Evolutionary conservation across 2,888 invertebrate species (phyloP).

Genomic region (Megalurothrips usitatus): DNA sequence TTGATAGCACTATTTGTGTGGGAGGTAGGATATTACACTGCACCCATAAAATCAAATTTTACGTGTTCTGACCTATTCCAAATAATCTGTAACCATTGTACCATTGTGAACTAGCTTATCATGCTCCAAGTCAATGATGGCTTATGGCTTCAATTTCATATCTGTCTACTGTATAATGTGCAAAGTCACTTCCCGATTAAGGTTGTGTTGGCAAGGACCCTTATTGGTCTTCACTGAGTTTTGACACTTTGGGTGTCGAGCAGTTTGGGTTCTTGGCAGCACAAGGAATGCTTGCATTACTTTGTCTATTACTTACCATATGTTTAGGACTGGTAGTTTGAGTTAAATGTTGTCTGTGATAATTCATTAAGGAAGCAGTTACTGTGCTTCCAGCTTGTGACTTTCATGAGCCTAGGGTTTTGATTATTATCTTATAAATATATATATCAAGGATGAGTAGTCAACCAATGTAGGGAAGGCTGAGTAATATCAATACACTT

Average conservation of each 20-base stretch:
- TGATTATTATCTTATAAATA: neutral
- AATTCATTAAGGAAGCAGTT: neutral
- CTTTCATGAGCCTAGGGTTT: neutral
- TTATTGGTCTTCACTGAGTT: neutral
- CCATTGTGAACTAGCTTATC: neutral
- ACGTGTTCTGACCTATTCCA: neutral
- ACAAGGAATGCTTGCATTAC: neutral
- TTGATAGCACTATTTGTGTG: neutral
- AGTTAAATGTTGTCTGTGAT: slow-evolving; percentile 3
- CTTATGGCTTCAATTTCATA: neutral
- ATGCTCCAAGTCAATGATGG: neutral
- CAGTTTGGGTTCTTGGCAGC: neutral
- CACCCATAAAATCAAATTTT: neutral
- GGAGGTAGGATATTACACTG: neutral
- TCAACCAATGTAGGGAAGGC: neutral
- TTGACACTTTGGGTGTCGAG: neutral
- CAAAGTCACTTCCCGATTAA: neutral
- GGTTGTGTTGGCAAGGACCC: neutral
- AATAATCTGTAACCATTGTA: neutral
- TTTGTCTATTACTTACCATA: neutral
- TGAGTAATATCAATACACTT: neutral
- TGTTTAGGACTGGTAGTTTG: neutral
- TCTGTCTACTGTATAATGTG: neutral
- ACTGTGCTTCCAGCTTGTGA: neutral
- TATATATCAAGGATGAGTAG: neutral